Evolutionary conservation across 2,113 vertebrate genomes (phyloP).

Genomic region (Albula glossodonta): DNA sequence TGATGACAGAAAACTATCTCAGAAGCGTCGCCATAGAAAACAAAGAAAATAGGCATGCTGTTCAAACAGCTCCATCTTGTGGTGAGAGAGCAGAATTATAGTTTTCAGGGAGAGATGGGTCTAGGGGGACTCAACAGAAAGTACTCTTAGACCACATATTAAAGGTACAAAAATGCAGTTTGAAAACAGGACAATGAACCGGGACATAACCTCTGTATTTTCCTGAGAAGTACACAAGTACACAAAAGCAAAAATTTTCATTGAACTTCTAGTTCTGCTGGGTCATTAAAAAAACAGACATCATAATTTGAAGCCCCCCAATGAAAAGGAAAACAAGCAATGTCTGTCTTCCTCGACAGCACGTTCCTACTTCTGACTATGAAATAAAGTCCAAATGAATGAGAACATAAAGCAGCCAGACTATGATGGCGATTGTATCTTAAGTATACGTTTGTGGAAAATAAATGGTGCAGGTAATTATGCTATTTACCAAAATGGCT

Average conservation of each 20-base stretch:
- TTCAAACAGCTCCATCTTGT: conserved; percentile 49
- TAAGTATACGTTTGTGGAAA: background rate
- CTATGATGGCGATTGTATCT: background rate
- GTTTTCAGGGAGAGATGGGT: background rate
- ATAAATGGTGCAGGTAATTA: background rate
- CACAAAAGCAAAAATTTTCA: conserved; percentile 27
- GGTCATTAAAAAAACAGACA: background rate
- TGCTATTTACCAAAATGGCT: background rate
- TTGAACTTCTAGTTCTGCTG: conserved; percentile 35
- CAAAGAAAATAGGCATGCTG: conserved; percentile 15
- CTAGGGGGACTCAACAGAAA: background rate
- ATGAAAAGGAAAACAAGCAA: background rate
- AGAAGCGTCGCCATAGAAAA: background rate
- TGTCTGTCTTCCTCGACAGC: background rate
- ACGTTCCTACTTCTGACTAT: background rate
- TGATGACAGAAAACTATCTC: background rate
- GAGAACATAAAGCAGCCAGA: background rate
- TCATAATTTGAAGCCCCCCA: background rate
- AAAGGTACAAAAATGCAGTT: conserved; percentile 22
- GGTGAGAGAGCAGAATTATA: conserved; percentile 22
- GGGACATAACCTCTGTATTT: conserved; percentile 24
- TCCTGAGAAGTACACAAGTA: conserved; percentile 28
- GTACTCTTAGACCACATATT: conserved; percentile 29
- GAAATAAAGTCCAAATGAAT: background rate
- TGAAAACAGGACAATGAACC: conserved; percentile 23